Percentiles rank a stretch among this genome's conserved stretches.
Conservation (phyloP, 2,113 vertebrate species). For the Stictonetta naevosa region DNA sequence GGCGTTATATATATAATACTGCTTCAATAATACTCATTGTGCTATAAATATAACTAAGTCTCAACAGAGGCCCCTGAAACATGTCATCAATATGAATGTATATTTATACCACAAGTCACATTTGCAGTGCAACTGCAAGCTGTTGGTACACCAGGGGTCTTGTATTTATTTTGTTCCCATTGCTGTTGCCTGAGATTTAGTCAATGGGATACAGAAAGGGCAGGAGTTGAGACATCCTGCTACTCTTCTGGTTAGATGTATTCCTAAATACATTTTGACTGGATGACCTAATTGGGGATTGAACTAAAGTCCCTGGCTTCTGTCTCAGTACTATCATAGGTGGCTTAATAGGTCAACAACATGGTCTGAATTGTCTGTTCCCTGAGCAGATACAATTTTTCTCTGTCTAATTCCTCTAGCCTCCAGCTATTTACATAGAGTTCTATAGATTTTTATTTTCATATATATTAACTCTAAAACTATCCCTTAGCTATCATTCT, state of each 20-base stretch:
- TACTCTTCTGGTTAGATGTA: background rate
- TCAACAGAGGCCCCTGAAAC: background rate
- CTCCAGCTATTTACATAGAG: conserved; percentile 62
- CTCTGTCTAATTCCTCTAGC: conserved; percentile 56
- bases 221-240: conserved; percentile 12
- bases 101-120: background rate
- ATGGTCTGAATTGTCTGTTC: conserved; percentile 35
- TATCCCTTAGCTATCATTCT: conserved; percentile 33
- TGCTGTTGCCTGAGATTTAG: background rate
- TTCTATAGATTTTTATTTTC: conserved; percentile 46
- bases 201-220: background rate
- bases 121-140: background rate
- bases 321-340: conserved; percentile 16
- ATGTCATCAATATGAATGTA: background rate
- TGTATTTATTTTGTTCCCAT: background rate
- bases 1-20: background rate
- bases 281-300: conserved; percentile 65
- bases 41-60: background rate
- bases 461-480: background rate
- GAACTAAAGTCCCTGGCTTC: conserved; percentile 40
- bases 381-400: conserved; percentile 37
- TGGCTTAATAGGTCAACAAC: conserved; percentile 45
- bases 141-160: background rate
- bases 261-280: conserved; percentile 21
- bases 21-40: background rate